Evolutionary conservation across 2,888 invertebrate genomes (phyloP), one percentile per base, ranked within the genome.

Genomic region (Danaus chrysippus): DNA sequence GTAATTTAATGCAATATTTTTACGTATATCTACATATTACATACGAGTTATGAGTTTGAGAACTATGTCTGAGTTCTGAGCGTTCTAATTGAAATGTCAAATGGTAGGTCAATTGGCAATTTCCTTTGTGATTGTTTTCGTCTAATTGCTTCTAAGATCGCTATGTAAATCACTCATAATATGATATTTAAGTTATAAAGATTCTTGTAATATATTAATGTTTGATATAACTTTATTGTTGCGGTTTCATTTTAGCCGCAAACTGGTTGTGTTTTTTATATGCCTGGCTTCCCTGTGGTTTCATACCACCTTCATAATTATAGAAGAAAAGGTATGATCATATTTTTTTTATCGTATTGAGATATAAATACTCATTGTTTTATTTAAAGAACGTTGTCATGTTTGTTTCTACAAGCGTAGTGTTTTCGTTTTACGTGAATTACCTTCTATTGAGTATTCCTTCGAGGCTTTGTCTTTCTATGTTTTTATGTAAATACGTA

Each of bases 31-130:
- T 49, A 49, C 9, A 49, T 49, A 15, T 8, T 49, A 49, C 12
- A 13, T 46, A 9, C 17, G 10, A 49, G n/a, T 49, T 17, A 17
- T 49, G 10, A 15, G 17, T 49, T 49, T 49, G 3, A 49, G 49
- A 17, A 49, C 49, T 17, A 17, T 17, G 46, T 46, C 46, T 46
- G 49, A 49, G 49, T n/a, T 49, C 49, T n/a, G 49, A 49, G 61
- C 54, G 57, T 59, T 59, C 59, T 78, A 86, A 86, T 89, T 87
- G 75, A 81, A 75, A 80, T 83, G 85, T 90, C 87, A 89, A 85
- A 73, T 78, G 77, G 68, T 69, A 76, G 88, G 90, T 91, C 87
- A 91, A 91, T 88, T 90, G 85, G 69, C 84, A 86, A 87, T 89
- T 85, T 90, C 89, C 90, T 87, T 83, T 75, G 78, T 79, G 87